Evolutionary conservation across 1,140 invertebrate species (phyloP), one percentile per base, ranked within the genome.

Genomic region (Zophobas morio): DNA sequence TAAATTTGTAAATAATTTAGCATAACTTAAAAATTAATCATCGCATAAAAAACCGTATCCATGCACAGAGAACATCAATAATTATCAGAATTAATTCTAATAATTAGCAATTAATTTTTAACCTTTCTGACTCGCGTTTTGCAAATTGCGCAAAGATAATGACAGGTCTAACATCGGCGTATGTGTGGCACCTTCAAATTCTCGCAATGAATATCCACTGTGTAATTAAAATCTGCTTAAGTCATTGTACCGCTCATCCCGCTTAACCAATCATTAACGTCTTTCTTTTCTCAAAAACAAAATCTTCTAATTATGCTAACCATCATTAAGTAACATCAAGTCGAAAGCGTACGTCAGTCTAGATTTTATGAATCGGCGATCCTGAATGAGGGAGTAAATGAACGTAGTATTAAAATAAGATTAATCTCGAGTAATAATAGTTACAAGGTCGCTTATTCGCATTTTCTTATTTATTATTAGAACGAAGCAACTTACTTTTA

Each of bases 371-470:
- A 46, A 46, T 46, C 8, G 6, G 5, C 54, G 56, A 4, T 60
- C 8, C n/a, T 60, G 56, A 60, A 60, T 60, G 56, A 36, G 56
- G 35, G 35, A 60, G 56, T 39, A 35, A 39, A 34, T 34, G 32
- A 57, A 37, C 56, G 56, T 60, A 60, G 37, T 60, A 60, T 39
- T 60, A 60, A 60, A 60, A 60, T 60, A 36, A 60, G 56, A 60
- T 60, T 60, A 60, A 60, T 60, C 56, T 35, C 37, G 36, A 60
- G 8, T 60, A 60, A 60, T 39, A 8, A 32, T 35, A 20, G 54
- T 1, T 39, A n/a, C 56, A 60, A 60, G 56, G 56, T 60, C 36
- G 36, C 20, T 35, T 51, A 54, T 54, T 54, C 53, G 35, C 33
- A 54, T 53, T 53, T 53, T 53, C n/a, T 51, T 51, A 5, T 32